These are phyloP conservation scores for Echinarachnius parma DNA, from an alignment of 53 echinoderm and acorn worm genomes.

Conservation along the genomic window DNA sequence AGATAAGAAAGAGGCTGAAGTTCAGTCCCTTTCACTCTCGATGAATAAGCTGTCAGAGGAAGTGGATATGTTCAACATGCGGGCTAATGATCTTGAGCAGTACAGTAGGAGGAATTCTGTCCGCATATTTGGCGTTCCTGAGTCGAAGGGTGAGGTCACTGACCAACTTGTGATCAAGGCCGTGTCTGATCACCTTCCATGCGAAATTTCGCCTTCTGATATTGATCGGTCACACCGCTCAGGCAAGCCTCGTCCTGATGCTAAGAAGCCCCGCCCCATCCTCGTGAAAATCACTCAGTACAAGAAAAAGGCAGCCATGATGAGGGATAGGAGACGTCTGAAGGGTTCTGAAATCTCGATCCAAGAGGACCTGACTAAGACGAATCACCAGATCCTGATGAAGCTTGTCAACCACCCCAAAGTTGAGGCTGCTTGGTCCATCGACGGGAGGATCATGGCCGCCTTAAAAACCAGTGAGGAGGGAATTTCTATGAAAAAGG, in stretches of 20 bases:
- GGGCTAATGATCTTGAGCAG: slow-evolving; percentile 15
- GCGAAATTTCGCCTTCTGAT: neutral
- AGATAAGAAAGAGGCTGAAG: slow-evolving; percentile 4
- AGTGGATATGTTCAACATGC: neutral
- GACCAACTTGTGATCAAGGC: slow-evolving; percentile 20
- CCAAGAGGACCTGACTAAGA: slow-evolving; percentile 14
- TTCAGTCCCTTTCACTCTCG: slow-evolving; percentile 8
- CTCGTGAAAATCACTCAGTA: slow-evolving; percentile 3
- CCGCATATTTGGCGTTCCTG: slow-evolving; percentile 13
- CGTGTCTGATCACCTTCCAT: slow-evolving; percentile 6
- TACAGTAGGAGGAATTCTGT: slow-evolving; percentile 25
- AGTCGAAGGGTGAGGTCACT: neutral
- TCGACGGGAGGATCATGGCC: slow-evolving; percentile 17
- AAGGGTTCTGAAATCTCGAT: slow-evolving; percentile 6
- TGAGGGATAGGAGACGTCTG: neutral
- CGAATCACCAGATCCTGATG: slow-evolving; percentile 24
- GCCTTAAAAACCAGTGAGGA: slow-evolving; percentile 26
- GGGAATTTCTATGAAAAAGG: too few relatives aligned
- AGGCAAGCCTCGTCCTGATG: slow-evolving; percentile 10
- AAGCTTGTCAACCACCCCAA: slow-evolving; percentile 15
- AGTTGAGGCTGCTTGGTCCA: slow-evolving; percentile 19
- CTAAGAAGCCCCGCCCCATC: slow-evolving; percentile 22
- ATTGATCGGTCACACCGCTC: slow-evolving; percentile 31
- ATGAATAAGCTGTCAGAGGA: neutral
- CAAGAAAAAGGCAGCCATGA: slow-evolving; percentile 17